Evolutionary conservation across 2,113 vertebrate species (phyloP), one percentile per base, ranked within the genome.

Genomic region (Suncus etruscus): DNA sequence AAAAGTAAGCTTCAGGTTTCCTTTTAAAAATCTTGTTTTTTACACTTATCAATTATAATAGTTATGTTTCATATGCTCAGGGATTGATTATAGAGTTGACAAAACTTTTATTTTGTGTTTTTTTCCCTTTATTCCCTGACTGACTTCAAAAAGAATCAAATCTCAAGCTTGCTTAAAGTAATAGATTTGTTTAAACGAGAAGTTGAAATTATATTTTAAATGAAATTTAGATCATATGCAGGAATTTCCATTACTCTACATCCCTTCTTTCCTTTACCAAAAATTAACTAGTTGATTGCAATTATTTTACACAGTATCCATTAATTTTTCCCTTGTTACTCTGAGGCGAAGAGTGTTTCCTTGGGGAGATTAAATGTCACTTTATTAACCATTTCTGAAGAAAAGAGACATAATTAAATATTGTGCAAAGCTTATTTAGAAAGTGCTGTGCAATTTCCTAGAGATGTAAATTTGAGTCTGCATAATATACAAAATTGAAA

Each of bases 141-240:
- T 84, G 48, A 11, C 24, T 93, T 39, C 12, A 58, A 61, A 92
- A 48, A 39, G 27, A 66, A 61, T 11, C 45, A 81, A 90, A 90
- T 12, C 48, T 85, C 66, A 79, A 51, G 86, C 92, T 83, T 94
- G 75, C 66, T 86, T 29, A 66, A 79, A 83, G 87, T 87, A 92
- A 86, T 32, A 93, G 73, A 50, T 90, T 92, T 95, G 15, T 66
- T 95, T 83, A 93, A 94, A 90, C 83, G 77, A 81, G 50, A 90
- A 79, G 32, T 86, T 92, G 73, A 91, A 95, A 95, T 89, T 94
- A 69, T 77, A 20, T 94, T 90, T 93, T 81, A 94, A 95, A 92
- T 93, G 69, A 82, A 89, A 90, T 94, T 83, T 90, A 47, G 70
- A 89, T 22, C 20, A 81, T 76, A 58, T 68, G 73, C 58, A 63